Base-by-base conservation (phyloP, 2,888 invertebrate genomes). In the Myopa testacea region DNA sequence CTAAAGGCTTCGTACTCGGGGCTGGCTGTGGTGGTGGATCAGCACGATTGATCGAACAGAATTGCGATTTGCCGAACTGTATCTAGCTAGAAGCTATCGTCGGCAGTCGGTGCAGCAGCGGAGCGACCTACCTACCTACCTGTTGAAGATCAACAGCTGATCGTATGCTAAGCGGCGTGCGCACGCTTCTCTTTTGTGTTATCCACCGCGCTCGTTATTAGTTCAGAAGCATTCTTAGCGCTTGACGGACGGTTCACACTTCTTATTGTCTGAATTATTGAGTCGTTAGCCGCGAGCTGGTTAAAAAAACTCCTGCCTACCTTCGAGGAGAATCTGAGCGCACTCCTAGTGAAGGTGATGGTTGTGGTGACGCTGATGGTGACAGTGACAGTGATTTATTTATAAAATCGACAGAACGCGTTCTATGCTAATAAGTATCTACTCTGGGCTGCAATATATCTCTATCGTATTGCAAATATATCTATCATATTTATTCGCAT, bases 91-190 rank as follows among this genome's bases (percentile, higher is more conserved):
- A 5, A 37, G 63, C 52, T 50, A 74, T 65, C 67, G 63, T 52
- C 67, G 63, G 16, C 52, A 55, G 26, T 38, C n/a, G 37, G 10
- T 26, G 50, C 50, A 14, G 37, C 45, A 45, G 45, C 45, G 10
- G 45, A 45, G 45, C 45, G 10, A 10, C 45, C 45, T 6, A 45
- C 10, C 45, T 6, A 45, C 10, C 37, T 75, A 75, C 74, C 74
- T 75, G 67, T 45, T 55, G 65, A 50, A 75, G 73, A 62, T 73
- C 26, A 70, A 70, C 55, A 70, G 45, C 73, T 62, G 45, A 63
- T 63, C 26, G 50, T 34, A 34, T 62, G 62, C 63, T 62, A 8
- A 62, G 38, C 73, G 26, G 40, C 63, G 40, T 1, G 55, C 52
- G 19, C 7, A n/a, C 19, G 68, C 38, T 37, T 37, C 40, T 45